phyloP scores from a whole-genome alignment of 2,797 vertebrate species.

The Pseudotriccus pelzelni region DNA sequence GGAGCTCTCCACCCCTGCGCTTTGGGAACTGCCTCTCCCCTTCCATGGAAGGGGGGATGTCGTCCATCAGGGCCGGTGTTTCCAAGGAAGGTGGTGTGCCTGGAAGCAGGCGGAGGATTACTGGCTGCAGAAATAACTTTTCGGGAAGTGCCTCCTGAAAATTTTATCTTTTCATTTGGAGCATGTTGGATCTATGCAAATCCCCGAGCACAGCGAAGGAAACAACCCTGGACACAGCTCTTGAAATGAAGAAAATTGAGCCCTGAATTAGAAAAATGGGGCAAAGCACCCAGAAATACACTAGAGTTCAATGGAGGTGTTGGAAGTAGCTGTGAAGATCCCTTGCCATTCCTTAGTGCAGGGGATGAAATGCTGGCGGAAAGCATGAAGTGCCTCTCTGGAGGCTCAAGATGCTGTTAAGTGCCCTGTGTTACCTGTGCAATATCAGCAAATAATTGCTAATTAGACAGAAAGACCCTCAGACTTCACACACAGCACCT shows the following conservation, averaged over 20 bases:
- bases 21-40: not conserved
- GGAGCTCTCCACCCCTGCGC: accelerated
- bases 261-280: not conserved
- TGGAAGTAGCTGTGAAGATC: not conserved
- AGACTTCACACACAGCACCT: not conserved
- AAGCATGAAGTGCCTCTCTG: not conserved
- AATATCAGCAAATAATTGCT: not conserved
- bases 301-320: not conserved
- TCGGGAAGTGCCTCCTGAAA: not conserved
- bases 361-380: not conserved
- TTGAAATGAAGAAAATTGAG: not conserved
- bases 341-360: not conserved
- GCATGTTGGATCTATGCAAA: not conserved
- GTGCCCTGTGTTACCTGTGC: not conserved
- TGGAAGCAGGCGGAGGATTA: not conserved
- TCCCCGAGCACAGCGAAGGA: not conserved
- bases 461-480: not conserved
- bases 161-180: not conserved
- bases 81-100: not conserved
- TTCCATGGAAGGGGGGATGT: not conserved
- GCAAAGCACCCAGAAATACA: not conserved
- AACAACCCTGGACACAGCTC: not conserved
- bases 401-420: not conserved
- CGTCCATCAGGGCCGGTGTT: not conserved
- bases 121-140: not conserved